phyloP scores from a whole-genome alignment of 2,113 vertebrate species.

The Gobius niger region DNA sequence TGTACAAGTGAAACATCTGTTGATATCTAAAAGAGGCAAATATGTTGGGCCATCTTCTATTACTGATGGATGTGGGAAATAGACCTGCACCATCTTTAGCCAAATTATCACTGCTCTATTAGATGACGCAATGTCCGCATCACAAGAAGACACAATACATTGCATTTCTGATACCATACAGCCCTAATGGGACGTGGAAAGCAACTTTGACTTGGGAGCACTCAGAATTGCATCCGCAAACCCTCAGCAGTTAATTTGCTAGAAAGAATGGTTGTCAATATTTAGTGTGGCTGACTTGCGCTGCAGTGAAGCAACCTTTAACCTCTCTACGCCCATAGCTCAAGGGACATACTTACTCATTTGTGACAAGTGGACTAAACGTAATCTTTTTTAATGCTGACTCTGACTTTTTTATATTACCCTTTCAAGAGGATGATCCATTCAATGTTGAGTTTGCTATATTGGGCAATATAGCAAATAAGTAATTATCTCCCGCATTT shows the following conservation, averaged over 20 bases:
- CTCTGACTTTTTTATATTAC: not conserved
- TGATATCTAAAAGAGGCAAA: not conserved
- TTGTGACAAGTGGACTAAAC: conserved; percentile 15
- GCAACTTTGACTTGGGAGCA: not conserved
- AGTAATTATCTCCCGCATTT: too few relatives aligned
- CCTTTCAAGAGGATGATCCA: not conserved
- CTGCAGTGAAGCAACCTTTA: conserved; percentile 43
- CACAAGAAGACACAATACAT: too few relatives aligned
- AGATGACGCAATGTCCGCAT: too few relatives aligned
- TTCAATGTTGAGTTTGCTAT: too few relatives aligned
- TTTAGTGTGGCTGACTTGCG: conserved; percentile 40
- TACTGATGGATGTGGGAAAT: not conserved
- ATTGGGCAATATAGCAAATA: too few relatives aligned
- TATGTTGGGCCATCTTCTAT: not conserved
- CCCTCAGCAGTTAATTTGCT: conserved; percentile 48
- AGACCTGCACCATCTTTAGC: too few relatives aligned
- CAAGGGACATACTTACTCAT: not conserved
- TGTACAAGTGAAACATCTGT: conserved; percentile 9
- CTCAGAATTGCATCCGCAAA: conserved; percentile 29
- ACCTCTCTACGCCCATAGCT: conserved; percentile 14
- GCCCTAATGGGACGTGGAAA: not conserved
- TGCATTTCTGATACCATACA: too few relatives aligned
- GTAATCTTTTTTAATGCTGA: conserved; percentile 9
- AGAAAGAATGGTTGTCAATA: conserved; percentile 46
- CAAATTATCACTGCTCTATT: too few relatives aligned